These are phyloP conservation scores for Coleophora flavipennella DNA, from an alignment of 2,888 invertebrate genomes.

Conservation along the genomic window DNA sequence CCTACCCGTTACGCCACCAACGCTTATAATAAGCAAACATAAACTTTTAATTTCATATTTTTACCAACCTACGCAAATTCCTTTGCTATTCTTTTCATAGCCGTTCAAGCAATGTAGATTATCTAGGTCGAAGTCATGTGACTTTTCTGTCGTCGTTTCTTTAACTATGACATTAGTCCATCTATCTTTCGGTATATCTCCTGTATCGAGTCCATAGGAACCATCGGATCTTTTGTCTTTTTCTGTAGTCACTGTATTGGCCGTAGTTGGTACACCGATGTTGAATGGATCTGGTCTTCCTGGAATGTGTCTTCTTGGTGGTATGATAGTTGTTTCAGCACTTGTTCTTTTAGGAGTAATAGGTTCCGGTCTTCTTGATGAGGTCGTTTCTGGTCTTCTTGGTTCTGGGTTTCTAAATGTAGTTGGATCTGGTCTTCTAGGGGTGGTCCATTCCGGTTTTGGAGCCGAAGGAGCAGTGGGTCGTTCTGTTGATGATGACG, in stretches of 20 bases:
- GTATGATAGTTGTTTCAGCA: constrained; percentile 10
- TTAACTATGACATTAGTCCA: constrained; percentile 34
- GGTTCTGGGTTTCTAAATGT: not conserved
- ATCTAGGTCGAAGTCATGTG: constrained; percentile 36
- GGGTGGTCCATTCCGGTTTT: constrained; percentile 7
- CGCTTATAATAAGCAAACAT: too few species aligned
- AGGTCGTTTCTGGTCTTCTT: not conserved
- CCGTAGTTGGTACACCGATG: constrained; percentile 23
- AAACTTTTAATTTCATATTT: too few species aligned
- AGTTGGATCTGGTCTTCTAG: constrained; percentile 9
- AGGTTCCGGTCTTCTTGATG: constrained; percentile 4
- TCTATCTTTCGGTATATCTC: constrained; percentile 34
- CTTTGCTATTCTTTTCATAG: constrained; percentile 63
- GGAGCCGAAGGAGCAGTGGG: not conserved
- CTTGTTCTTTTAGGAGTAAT: constrained; percentile 13
- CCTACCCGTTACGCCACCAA: too few species aligned
- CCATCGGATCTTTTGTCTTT: constrained; percentile 30
- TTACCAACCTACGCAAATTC: constrained; percentile 72
- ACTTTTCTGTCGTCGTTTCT: constrained; percentile 21
- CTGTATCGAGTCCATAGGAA: constrained; percentile 28
- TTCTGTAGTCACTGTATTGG: constrained; percentile 22
- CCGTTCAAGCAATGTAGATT: constrained; percentile 62
- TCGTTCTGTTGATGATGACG: constrained; percentile 5
- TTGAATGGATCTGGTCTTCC: constrained; percentile 20
- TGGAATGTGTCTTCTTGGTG: constrained; percentile 3